A percentile compares a stretch with the other conserved stretches of the same genome.
Conservation (phyloP, 2,797 vertebrate genomes). For the Schizopygopsis pylzovi region DNA sequence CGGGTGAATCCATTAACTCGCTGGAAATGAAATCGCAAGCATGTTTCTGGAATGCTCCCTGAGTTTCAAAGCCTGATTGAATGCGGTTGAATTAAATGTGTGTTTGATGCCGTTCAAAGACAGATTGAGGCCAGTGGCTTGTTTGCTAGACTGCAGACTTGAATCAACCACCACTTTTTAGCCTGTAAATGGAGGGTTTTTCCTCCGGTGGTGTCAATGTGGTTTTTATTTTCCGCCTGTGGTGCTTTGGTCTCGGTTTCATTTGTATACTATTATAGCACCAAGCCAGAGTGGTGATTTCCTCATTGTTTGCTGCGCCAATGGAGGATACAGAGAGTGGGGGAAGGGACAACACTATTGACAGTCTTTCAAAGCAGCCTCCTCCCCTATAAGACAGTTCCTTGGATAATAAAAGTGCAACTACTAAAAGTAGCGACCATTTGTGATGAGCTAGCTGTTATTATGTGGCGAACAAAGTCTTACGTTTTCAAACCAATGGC, state of each 20-base stretch:
- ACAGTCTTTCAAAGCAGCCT: conserved; percentile 33
- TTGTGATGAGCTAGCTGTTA: conserved; percentile 1
- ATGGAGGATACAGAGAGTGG: conserved; percentile 21
- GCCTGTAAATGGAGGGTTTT: neutral
- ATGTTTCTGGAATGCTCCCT: conserved; percentile 28
- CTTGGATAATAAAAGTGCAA: conserved; percentile 14
- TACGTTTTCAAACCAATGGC: neutral
- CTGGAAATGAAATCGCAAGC: conserved; percentile 26
- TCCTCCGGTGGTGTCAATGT: conserved; percentile 11
- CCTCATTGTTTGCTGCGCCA: conserved; percentile 36
- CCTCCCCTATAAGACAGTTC: conserved; percentile 14
- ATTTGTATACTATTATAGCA: conserved; percentile 30
- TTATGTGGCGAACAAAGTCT: neutral
- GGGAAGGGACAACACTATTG: conserved; percentile 35
- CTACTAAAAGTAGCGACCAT: conserved; percentile 2
- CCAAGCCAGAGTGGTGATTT: conserved; percentile 32
- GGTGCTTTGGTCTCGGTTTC: conserved; percentile 40
- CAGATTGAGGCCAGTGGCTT: conserved; percentile 32
- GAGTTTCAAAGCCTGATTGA: conserved; percentile 42
- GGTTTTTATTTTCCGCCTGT: conserved; percentile 35
- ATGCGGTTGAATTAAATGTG: conserved; percentile 17
- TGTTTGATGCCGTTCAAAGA: conserved; percentile 18
- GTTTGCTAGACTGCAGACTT: conserved; percentile 12
- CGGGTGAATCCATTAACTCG: conserved; percentile 32
- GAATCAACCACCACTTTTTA: conserved; percentile 3